Base-by-base conservation (phyloP, 2,888 invertebrate genomes). In the Dicranocentrus wangi region DNA sequence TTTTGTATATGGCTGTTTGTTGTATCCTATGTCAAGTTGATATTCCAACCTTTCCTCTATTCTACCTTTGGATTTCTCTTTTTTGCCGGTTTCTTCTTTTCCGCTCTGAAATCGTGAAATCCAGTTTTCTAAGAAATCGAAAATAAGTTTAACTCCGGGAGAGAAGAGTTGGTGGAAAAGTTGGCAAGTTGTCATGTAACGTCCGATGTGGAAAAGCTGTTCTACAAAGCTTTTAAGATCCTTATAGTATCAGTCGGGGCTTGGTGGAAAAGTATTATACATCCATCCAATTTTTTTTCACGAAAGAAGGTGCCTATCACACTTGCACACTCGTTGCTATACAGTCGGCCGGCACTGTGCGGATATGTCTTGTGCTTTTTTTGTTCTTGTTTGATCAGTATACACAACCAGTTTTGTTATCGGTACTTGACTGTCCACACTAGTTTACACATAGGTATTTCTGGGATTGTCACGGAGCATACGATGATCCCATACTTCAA, bases 71-170 rank as follows among this genome's bases (percentile, higher is more conserved):
- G 47, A 5, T n/a, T 47, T 19, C 25, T 55, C 55, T 25, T 15
- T 17, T 19, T 21, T 23, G 10, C 32, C 3, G 10, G 32, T 10
- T 32, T 32, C 32, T 32, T 32, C 32, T 32, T 32, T 32, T 10
- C 32, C 5, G 32, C 32, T 32, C 32, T 32, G 5, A 10, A 32
- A 55, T 55, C 55, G 25, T 25, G 23, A 55, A 55, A 55, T 55
- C 55, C 55, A 23, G 55, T 55, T 55, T 43, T 55, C 55, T 15
- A 23, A 23, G 55, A 55, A 55, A 55, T 23, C 1, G 25, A 55
- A 55, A 55, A 55, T 55, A 55, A 55, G 25, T 23, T 55, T 55
- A 55, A 23, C 23, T 55, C 21, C 13, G 3, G 2, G 1, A 13
- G 55, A 55, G 17, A 51, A 55, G 2, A 23, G 21, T 1, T 25